phyloP scores from a whole-genome alignment of 2,888 invertebrate species.

The Metallyticus violacea region DNA sequence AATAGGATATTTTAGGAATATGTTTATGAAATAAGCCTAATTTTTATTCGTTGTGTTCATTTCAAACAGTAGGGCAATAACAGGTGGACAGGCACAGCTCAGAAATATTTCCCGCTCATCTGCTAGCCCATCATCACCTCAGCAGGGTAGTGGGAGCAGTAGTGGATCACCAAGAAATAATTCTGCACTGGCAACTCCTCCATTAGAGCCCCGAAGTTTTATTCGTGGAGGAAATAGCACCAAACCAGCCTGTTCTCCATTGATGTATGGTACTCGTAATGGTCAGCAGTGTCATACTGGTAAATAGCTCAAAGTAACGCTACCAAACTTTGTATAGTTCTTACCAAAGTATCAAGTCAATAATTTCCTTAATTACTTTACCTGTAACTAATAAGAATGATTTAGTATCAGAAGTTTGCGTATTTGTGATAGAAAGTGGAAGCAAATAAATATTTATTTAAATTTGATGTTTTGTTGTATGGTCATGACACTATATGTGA shows the following conservation, averaged over 20 bases:
- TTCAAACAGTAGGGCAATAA: conserved; percentile 32
- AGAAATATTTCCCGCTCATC: conserved; percentile 28
- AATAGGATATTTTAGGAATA: too few relatives aligned
- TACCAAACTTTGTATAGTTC: neutral
- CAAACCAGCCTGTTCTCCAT: conserved; percentile 6
- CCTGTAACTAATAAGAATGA: too few relatives aligned
- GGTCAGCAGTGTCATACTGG: neutral
- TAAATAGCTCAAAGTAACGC: neutral
- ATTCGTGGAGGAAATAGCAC: conserved; percentile 41
- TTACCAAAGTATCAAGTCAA: too few relatives aligned
- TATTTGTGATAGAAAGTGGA: too few relatives aligned
- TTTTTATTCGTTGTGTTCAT: neutral
- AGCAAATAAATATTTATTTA: too few relatives aligned
- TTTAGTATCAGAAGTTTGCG: too few relatives aligned
- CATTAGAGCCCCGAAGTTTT: conserved; percentile 38
- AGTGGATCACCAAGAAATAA: conserved; percentile 12
- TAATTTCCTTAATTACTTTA: too few relatives aligned
- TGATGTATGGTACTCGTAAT: conserved; percentile 6
- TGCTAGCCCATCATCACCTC: neutral
- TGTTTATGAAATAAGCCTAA: too few relatives aligned
- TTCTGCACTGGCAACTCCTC: conserved; percentile 10
- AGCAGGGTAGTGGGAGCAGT: neutral
- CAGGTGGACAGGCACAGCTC: conserved; percentile 37
- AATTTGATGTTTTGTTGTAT: too few relatives aligned
- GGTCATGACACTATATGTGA: too few relatives aligned